Conservation (phyloP, 2,797 vertebrate species). For the Hoplostethus mediterraneus region DNA sequence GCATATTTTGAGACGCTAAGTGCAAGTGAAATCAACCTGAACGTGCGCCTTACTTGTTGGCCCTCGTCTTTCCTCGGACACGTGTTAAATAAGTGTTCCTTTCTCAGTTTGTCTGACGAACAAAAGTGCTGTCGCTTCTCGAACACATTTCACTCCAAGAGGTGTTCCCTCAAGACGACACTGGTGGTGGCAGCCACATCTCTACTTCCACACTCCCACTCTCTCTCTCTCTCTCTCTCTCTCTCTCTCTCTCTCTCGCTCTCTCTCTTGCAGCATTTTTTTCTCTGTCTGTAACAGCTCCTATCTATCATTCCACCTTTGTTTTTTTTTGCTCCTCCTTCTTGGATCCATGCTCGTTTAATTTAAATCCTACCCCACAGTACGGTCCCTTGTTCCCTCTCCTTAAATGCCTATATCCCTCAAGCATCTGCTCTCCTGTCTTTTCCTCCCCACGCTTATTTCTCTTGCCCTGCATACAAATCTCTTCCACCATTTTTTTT, state of each 20-base stretch:
- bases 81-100: conserved; percentile 26
- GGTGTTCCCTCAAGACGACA: conserved; percentile 38
- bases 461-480: conserved; percentile 45
- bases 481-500: conserved; percentile 46
- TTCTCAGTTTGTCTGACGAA: conserved; percentile 29
- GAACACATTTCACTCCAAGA: conserved; percentile 37
- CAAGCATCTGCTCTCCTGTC: conserved; percentile 58
- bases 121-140: conserved; percentile 30
- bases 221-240: conserved; percentile 26
- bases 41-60: background rate
- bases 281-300: conserved; percentile 47
- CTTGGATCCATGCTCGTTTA: conserved; percentile 51
- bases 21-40: conserved; percentile 1
- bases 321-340: conserved; percentile 14
- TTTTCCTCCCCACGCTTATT: conserved; percentile 21
- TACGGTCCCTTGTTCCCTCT: conserved; percentile 32
- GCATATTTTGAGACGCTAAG: background rate
- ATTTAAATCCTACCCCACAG: conserved; percentile 51
- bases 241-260: conserved; percentile 20
- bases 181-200: conserved; percentile 15
- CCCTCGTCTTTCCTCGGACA: conserved; percentile 16
- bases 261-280: conserved; percentile 33
- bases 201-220: conserved; percentile 25
- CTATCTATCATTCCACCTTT: conserved; percentile 43
- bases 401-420: conserved; percentile 63